phyloP scores from a whole-genome alignment of 1,140 invertebrate genomes.

The Neocloeon triangulifer region DNA sequence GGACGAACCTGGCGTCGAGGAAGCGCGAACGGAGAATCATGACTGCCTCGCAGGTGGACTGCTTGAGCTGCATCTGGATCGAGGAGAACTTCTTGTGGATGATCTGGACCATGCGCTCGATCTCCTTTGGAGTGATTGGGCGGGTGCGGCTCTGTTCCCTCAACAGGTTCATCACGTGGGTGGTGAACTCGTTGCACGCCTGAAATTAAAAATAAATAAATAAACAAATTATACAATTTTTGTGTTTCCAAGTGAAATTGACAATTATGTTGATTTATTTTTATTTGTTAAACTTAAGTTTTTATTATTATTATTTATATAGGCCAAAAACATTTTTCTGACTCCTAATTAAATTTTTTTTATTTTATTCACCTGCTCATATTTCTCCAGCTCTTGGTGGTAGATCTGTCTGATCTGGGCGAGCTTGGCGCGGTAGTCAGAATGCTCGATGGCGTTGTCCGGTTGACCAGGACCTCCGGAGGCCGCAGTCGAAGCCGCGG shows the following conservation, averaged over 20 bases:
- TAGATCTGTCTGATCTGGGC: constrained; percentile 99
- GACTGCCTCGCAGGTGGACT: constrained; percentile 99
- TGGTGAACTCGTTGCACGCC: constrained; percentile 99
- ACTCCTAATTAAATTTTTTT: too few relatives aligned
- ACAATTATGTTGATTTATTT: too few relatives aligned
- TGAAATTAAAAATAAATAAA: too few relatives aligned
- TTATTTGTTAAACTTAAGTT: too few relatives aligned
- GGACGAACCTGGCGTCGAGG: constrained; percentile 82
- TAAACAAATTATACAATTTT: too few relatives aligned
- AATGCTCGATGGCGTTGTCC: constrained; percentile 96
- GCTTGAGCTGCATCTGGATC: constrained; percentile 99
- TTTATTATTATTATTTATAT: too few relatives aligned
- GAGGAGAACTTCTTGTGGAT: constrained; percentile 99
- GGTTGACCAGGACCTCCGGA: constrained; percentile 46
- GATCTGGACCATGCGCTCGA: constrained; percentile 98
- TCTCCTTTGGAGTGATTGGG: constrained; percentile 91
- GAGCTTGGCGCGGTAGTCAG: constrained; percentile 95
- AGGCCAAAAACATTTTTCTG: too few relatives aligned
- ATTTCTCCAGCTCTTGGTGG: constrained; percentile 97
- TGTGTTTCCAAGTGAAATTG: too few relatives aligned
- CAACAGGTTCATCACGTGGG: constrained; percentile 95
- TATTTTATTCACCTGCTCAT: constrained; percentile 70
- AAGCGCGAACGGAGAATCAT: constrained; percentile 94
- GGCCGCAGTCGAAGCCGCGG: constrained; percentile 73
- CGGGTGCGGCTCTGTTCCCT: constrained; percentile 92